These are phyloP conservation scores for Huso huso DNA, from an alignment of 2,797 vertebrate species.

Conservation along the genomic window DNA sequence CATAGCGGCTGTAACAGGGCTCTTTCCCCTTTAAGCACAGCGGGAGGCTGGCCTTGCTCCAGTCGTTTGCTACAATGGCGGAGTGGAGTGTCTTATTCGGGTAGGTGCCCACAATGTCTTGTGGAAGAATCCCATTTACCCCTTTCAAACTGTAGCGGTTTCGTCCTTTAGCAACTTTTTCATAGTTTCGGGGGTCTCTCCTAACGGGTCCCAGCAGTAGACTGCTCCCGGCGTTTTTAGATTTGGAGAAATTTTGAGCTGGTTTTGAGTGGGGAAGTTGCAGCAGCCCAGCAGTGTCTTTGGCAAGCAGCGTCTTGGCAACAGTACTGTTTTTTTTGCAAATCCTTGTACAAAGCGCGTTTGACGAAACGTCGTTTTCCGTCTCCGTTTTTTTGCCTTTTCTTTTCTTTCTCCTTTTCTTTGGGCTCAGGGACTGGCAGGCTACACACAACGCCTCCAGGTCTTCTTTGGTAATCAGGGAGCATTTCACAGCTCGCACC, in stretches of 20 bases:
- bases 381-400: not conserved
- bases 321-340: not conserved
- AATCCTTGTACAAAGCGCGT: not conserved
- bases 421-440: constrained; percentile 34
- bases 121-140: constrained; percentile 4
- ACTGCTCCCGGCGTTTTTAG: too few species aligned
- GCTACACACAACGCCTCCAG: constrained; percentile 44
- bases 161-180: constrained; percentile 10
- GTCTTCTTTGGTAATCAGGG: constrained; percentile 51
- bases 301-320: too few species aligned
- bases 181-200: constrained; percentile 7
- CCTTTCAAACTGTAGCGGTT: constrained; percentile 5
- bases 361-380: too few species aligned
- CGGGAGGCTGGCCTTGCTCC: not conserved
- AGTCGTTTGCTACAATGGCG: constrained; percentile 1
- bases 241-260: not conserved
- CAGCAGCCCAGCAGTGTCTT: constrained; percentile 20
- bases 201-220: constrained; percentile 1
- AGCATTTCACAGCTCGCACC: constrained; percentile 45
- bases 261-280: not conserved
- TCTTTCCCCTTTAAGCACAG: constrained; percentile 6
- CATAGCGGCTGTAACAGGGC: not conserved
- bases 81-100: constrained; percentile 17
- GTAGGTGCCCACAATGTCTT: constrained; percentile 7
- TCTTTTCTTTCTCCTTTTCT: constrained; percentile 29